Evolutionary conservation across 2,888 invertebrate genomes (phyloP), one percentile per base, ranked within the genome.

Genomic region (Agrotis puta): DNA sequence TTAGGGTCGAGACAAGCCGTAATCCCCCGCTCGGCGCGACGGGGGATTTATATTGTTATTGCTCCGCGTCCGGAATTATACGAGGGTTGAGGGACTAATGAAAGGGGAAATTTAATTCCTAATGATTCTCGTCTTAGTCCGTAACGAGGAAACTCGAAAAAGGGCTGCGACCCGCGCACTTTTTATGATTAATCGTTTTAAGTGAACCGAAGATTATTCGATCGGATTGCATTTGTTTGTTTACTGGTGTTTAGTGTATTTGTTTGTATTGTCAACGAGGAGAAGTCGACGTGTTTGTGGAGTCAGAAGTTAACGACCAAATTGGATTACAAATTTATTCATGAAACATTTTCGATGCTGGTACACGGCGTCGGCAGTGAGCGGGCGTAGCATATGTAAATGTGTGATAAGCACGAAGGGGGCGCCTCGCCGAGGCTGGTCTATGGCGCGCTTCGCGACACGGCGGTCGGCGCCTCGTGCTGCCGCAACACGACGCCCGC

Each of bases 41-140:
- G 95, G 96, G 96, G 96, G 96, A 96, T 95, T 95, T 95, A 95
- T 95, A 96, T 96, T 96, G 96, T 96, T 95, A 96, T 96, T 96
- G 95, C 95, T 95, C 94, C 93, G 95, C 94, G 95, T 96, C 95
- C 96, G 95, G 96, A 95, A 95, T 95, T 95, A 95, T 95, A 95
- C 95, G 96, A 96, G 95, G 96, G 95, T 95, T 95, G 95, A 95
- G 96, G 95, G 96, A 96, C 96, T 96, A 96, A 96, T 96, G 95
- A 96, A 96, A 96, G 95, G 95, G 96, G 95, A 96, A 95, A 96
- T 96, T 96, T 96, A 96, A 96, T 95, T 95, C 96, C 95, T 96
- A 96, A 96, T 96, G 96, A 96, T 96, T 95, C 95, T 94, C 96
- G 95, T 96, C 96, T 95, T 95, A 95, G 95, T 92, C 94, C 94